Base-by-base conservation (phyloP, 2,797 vertebrate species). In the Chromis chromis region DNA sequence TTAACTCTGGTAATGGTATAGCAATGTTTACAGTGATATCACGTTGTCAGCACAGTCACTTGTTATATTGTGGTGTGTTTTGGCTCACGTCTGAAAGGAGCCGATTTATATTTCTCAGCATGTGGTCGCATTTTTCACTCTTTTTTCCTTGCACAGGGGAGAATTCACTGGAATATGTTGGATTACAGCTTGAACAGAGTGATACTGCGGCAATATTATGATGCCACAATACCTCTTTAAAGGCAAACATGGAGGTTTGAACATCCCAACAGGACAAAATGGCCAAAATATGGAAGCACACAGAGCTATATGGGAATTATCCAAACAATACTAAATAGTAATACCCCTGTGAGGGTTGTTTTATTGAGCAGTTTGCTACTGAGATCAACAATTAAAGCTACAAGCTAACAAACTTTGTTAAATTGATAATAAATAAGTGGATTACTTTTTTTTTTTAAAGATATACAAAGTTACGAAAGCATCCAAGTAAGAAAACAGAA, bases 51-150 rank as follows among this genome's bases (percentile, higher is more conserved):
- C 66, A 8, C 65, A 13, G 27, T 60, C 68, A 60, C 42, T 28
- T 70, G 46, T 76, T 54, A 62, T 65, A 57, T 27, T 31, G 31
- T 5, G 27, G 64, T 79, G 60, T 79, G 3, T 71, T 82, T 82
- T 90, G 75, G 74, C 80, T 12, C 39, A n/a, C 33, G 25, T 58
- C 21, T 55, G 11, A 19, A 66, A 55, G 19, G 5, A 46, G 63
- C 48, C 68, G 79, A 79, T 74, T 76, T 70, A 74, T 74, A 61
- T 76, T 72, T 65, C 62, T 61, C 76, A 66, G 56, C 56, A 74
- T 83, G 73, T 61, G 74, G 70, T 59, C 62, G 55, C 65, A 86
- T 74, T 82, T 57, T 70, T 36, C 7, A 52, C 50, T 54, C 46
- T 48, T 39, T 40, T n/a, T 19, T 25, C 27, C 42, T 65, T 50